These are phyloP conservation scores for Digitonthophagus gazella DNA, from an alignment of 2,888 invertebrate species.

Conservation along the genomic window DNA sequence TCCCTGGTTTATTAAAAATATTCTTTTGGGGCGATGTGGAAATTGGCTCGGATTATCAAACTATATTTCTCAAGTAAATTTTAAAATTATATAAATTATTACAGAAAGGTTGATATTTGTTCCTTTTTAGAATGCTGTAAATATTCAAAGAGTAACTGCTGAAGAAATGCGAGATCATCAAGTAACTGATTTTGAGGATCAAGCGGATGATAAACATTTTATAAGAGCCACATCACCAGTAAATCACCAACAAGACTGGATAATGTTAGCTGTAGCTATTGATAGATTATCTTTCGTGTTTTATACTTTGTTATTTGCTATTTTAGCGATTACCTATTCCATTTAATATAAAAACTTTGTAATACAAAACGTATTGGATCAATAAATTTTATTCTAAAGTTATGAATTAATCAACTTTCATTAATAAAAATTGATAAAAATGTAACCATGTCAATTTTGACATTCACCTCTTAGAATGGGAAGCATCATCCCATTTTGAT, in stretches of 20 bases:
- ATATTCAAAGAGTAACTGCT: conserved; percentile 42
- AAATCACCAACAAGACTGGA: conserved; percentile 60
- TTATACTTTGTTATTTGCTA: conserved; percentile 57
- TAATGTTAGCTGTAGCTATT: conserved; percentile 61
- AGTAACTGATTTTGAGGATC: conserved; percentile 48
- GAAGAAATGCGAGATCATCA: conserved; percentile 52
- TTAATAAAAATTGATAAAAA: too few relatives aligned
- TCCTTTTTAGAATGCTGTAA: conserved; percentile 35
- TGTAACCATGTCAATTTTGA: too few relatives aligned
- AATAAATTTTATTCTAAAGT: background rate
- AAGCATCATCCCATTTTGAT: too few relatives aligned
- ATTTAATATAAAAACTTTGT: conserved; percentile 36
- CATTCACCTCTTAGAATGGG: too few relatives aligned
- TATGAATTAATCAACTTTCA: too few relatives aligned
- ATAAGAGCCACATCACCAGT: conserved; percentile 34
- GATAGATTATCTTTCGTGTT: conserved; percentile 61
- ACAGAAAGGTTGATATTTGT: background rate
- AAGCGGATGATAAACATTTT: conserved; percentile 46
- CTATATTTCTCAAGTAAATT: conserved; percentile 49
- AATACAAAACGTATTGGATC: background rate
- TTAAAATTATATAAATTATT: background rate
- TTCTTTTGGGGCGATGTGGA: conserved; percentile 51
- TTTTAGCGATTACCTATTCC: conserved; percentile 55
- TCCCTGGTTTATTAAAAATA: conserved; percentile 55
- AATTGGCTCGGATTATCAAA: conserved; percentile 49